phyloP scores from a whole-genome alignment of 2,888 invertebrate genomes.

The Eristalis pertinax region DNA sequence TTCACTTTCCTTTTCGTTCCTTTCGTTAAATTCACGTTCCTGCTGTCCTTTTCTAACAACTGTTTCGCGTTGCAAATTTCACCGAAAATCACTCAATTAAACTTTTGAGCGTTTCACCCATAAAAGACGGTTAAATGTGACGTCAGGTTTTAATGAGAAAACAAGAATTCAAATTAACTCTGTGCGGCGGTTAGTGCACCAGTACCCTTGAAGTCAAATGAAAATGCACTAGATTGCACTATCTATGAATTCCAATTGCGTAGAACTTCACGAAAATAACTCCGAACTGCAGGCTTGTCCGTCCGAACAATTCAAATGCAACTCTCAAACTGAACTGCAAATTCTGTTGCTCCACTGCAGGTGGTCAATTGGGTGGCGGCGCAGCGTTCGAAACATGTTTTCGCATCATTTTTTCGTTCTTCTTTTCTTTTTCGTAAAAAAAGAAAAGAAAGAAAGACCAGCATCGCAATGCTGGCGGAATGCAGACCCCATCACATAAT shows the following conservation, averaged over 20 bases:
- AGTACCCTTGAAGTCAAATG: not conserved
- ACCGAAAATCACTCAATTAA: conserved; percentile 25
- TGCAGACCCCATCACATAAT: conserved; percentile 37
- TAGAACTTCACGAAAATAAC: not conserved
- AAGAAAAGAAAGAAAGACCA: conserved; percentile 43
- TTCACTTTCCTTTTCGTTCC: conserved; percentile 49
- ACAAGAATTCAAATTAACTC: conserved; percentile 5
- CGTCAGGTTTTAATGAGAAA: conserved; percentile 12
- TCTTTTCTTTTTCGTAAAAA: conserved; percentile 22
- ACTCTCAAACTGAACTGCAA: conserved; percentile 64
- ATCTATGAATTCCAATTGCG: not conserved
- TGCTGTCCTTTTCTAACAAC: conserved; percentile 43
- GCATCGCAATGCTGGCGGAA: conserved; percentile 32
- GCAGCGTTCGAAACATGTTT: conserved; percentile 55
- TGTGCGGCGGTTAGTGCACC: conserved; percentile 24
- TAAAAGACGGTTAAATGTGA: conserved; percentile 31
- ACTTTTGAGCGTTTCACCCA: conserved; percentile 12
- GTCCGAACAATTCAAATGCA: conserved; percentile 65
- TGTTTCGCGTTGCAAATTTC: not conserved
- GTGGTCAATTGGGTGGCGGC: conserved; percentile 35
- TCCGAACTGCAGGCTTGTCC: not conserved
- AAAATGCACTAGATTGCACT: not conserved
- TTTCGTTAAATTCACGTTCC: conserved; percentile 33
- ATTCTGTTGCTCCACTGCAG: conserved; percentile 45
- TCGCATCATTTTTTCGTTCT: conserved; percentile 16